Evolutionary conservation across 2,888 invertebrate species (phyloP).

Genomic region (Octodonta nipae): DNA sequence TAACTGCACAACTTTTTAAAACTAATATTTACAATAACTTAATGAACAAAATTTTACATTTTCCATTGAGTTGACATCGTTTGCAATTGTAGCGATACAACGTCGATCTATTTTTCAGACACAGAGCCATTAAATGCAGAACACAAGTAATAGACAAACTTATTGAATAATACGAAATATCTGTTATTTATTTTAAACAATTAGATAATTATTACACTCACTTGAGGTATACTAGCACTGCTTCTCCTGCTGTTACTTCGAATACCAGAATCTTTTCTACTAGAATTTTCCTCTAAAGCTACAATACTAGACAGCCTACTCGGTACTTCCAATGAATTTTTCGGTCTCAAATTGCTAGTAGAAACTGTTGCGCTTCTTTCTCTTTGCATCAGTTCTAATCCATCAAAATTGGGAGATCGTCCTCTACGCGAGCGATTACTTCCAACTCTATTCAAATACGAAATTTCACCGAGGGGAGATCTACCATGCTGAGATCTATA

Average conservation of each 20-base stretch:
- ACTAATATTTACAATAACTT: no score
- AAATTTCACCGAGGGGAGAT: constrained; percentile 37
- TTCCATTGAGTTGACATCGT: no score
- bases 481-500: constrained; percentile 57
- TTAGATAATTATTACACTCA: no score
- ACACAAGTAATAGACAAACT: no score
- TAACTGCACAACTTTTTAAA: no score
- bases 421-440: constrained; percentile 37
- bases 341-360: constrained; percentile 35
- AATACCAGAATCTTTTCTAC: constrained; percentile 79
- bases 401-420: constrained; percentile 8
- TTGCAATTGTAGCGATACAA: no score
- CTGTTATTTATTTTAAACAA: no score
- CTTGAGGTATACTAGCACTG: constrained; percentile 54
- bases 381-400: constrained; percentile 23
- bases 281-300: constrained; percentile 52
- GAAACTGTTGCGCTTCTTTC: constrained; percentile 31
- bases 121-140: no score
- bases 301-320: constrained; percentile 26
- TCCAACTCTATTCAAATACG: constrained; percentile 33
- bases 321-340: constrained; percentile 36
- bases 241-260: constrained; percentile 72
- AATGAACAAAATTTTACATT: no score
- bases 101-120: no score
- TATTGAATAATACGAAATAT: no score